Evolutionary conservation across 2,113 vertebrate genomes (phyloP), one percentile per base, ranked within the genome.

Genomic region (Addax nasomaculatus): DNA sequence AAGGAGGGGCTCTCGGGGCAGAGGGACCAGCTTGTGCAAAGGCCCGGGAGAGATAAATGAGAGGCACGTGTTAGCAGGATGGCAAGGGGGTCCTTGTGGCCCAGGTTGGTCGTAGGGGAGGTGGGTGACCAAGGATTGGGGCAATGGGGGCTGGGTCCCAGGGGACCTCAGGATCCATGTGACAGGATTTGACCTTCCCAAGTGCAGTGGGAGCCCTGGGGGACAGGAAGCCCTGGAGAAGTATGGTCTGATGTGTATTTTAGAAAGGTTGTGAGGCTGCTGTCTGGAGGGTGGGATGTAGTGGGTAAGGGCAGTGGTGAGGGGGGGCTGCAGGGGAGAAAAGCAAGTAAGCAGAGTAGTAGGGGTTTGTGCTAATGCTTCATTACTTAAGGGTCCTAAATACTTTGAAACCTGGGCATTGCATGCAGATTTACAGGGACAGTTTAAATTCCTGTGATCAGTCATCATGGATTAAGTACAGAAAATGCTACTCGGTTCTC

Each of bases 401-500:
- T 96, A 93, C 98, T 97, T 95, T 98, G 97, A 98, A 98, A 98
- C 93, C 96, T 95, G 95, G 97, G 97, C 97, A 97, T 98, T 99
- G 99, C 98, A 98, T 98, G 89, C 98, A 98, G 98, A 99, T 99
- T 98, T 98, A 98, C 97, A 98, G 89, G 98, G 98, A 98, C 98
- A 98, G 98, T 98, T 99, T 98, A 98, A 98, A 98, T 98, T 98
- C 98, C 97, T 98, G 98, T 96, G 97, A 98, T 97, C 98, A 81
- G 89, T 98, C 98, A 98, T 98, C 97, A 98, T 96, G 97, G 90
- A 70, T 98, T 98, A 98, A 98, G 97, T 98, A 98, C 91, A 98
- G 98, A 98, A 98, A 98, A 98, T 98, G 97, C 98, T 98, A 92
- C 96, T 98, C 97, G 97, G 97, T 98, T 98, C 98, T 98, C 98